Conservation (phyloP, 2,797 vertebrate genomes). For the Triplophysa bombifrons region DNA sequence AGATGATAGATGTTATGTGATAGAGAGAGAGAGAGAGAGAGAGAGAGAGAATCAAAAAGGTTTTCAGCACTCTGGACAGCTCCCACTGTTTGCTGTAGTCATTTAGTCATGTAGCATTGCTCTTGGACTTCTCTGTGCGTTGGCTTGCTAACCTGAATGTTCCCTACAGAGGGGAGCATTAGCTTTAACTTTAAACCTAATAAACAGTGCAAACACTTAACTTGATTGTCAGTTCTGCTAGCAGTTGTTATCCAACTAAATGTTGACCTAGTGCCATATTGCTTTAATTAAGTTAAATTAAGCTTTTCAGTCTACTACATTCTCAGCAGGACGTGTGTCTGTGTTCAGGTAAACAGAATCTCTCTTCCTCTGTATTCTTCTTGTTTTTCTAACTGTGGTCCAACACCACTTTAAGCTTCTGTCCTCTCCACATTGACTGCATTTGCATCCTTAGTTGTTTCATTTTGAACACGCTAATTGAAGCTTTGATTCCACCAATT, state of each 20-base stretch:
- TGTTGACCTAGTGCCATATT: constrained; percentile 11
- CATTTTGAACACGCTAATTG: background rate
- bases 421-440: background rate
- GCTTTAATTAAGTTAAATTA: constrained; percentile 13
- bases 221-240: background rate
- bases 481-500: background rate
- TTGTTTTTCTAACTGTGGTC: background rate
- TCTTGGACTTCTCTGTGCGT: constrained; percentile 9
- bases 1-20: too few relatives aligned
- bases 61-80: constrained; percentile 44
- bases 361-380: background rate
- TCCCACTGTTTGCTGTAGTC: background rate
- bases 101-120: background rate
- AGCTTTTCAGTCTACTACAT: background rate
- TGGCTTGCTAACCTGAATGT: constrained; percentile 11
- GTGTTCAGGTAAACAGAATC: background rate
- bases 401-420: background rate
- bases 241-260: constrained; percentile 27
- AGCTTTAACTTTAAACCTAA: constrained; percentile 14
- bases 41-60: background rate
- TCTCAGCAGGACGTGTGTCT: background rate
- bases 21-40: background rate
- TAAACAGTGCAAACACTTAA: constrained; percentile 11
- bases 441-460: background rate
- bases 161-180: constrained; percentile 12